A percentile compares a stretch with the other conserved stretches of the same genome.
These are phyloP conservation scores for Echinarachnius parma DNA, from an alignment of 53 echinoderm and acorn worm genomes.

Conservation along the genomic window DNA sequence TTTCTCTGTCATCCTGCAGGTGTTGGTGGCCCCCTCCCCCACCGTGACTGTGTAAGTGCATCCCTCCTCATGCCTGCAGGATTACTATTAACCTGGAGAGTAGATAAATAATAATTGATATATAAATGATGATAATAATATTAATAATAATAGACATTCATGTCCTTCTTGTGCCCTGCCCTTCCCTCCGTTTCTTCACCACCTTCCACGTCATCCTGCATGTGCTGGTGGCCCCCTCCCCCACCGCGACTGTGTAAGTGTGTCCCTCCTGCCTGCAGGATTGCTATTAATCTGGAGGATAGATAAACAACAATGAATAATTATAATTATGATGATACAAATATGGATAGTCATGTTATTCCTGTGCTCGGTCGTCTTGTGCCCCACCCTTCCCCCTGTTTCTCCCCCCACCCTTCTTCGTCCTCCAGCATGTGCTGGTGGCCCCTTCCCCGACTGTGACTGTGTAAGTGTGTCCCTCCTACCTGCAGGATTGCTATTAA, in stretches of 20 bases:
- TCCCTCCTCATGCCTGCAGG: slow-evolving; percentile 53
- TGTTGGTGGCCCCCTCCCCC: slow-evolving; percentile 46
- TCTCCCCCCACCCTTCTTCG: not conserved
- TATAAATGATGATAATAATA: too few relatives aligned
- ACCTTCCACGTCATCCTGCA: not conserved
- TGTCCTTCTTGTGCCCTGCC: slow-evolving; percentile 49
- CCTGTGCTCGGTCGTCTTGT: slow-evolving; percentile 4
- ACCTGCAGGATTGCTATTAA: slow-evolving; percentile 44
- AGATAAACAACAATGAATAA: too few relatives aligned
- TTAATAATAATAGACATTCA: too few relatives aligned
- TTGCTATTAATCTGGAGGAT: slow-evolving; percentile 34
- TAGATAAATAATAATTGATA: too few relatives aligned
- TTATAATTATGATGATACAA: too few relatives aligned
- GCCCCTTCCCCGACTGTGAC: slow-evolving; percentile 54
- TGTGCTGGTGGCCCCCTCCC: slow-evolving; percentile 26
- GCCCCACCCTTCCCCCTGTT: not conserved
- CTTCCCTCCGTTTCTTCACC: not conserved
- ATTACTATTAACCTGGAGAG: slow-evolving; percentile 38
- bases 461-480: slow-evolving; percentile 62
- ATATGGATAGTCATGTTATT: slow-evolving; percentile 91
- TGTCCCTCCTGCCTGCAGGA: slow-evolving; percentile 51
- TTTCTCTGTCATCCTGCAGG: slow-evolving; percentile 7
- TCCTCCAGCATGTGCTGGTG: slow-evolving; percentile 37
- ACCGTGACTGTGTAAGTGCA: slow-evolving; percentile 66
- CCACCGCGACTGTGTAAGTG: slow-evolving; percentile 60